Percentiles rank a stretch among this genome's conserved stretches.
phyloP scores from a whole-genome alignment of 2,113 vertebrate species.

The Coturnix japonica region DNA sequence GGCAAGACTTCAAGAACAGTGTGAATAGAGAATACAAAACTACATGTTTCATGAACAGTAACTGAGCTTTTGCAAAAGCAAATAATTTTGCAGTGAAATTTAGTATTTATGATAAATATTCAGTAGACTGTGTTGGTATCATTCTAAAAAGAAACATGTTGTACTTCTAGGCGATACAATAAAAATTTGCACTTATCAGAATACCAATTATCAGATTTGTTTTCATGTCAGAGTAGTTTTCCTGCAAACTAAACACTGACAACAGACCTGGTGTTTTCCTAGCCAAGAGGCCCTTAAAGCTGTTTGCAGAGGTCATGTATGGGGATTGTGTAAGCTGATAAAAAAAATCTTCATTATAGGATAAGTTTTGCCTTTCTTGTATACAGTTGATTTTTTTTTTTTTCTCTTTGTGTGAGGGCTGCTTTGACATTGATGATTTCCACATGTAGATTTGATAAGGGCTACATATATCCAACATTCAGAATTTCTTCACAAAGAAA shows the following conservation, averaged over 20 bases:
- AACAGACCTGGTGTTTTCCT: not conserved
- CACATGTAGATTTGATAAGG: not conserved
- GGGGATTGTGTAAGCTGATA: not conserved
- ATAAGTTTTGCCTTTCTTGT: not conserved
- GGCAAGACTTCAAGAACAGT: not conserved
- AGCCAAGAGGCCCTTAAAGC: not conserved
- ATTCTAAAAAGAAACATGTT: not conserved
- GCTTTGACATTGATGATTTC: not conserved
- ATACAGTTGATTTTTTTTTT: too few species aligned
- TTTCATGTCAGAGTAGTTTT: not conserved
- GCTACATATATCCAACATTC: not conserved
- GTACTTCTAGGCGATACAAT: not conserved
- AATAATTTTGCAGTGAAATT: not conserved
- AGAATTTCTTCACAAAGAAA: constrained; percentile 30
- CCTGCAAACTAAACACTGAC: not conserved
- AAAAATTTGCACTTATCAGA: not conserved
- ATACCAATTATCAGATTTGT: not conserved
- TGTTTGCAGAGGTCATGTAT: not conserved
- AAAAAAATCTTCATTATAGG: not conserved
- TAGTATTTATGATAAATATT: not conserved
- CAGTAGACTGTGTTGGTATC: not conserved
- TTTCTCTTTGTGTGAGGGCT: too few species aligned
- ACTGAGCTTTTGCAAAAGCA: not conserved
- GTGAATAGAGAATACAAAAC: not conserved
- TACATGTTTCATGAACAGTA: not conserved